Evolutionary conservation across 2,113 vertebrate species (phyloP).

Genomic region (Misgurnus mizolepis): DNA sequence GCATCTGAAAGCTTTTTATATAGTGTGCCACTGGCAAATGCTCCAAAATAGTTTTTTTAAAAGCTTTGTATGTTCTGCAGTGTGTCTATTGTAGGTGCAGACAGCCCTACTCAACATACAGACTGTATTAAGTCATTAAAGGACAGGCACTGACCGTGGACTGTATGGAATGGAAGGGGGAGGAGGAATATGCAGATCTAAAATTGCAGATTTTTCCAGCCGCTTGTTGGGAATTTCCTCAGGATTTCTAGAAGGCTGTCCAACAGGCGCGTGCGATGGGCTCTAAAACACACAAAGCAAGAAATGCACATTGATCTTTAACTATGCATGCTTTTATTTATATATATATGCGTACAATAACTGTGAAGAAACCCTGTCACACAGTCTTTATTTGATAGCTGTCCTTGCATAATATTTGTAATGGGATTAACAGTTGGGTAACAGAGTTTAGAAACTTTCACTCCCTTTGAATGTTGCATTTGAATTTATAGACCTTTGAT

Average conservation of each 20-base stretch:
- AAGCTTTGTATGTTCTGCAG: too few species aligned
- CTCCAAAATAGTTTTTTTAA: too few species aligned
- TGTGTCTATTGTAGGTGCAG: too few species aligned
- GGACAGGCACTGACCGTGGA: slow-evolving; percentile 76
- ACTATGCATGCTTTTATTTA: neutral
- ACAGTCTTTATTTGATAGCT: too few species aligned
- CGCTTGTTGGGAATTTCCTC: slow-evolving; percentile 76
- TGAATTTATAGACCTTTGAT: slow-evolving; percentile 5
- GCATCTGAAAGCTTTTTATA: too few species aligned
- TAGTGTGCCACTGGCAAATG: too few species aligned
- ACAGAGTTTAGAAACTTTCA: neutral
- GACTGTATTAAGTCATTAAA: neutral
- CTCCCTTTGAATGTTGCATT: neutral
- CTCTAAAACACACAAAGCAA: slow-evolving; percentile 67
- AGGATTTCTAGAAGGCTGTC: slow-evolving; percentile 71
- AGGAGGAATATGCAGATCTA: slow-evolving; percentile 89
- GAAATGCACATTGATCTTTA: neutral
- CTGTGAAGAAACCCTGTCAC: too few species aligned
- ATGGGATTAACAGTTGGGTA: neutral
- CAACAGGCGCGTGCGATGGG: slow-evolving; percentile 62
- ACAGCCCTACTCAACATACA: too few species aligned
- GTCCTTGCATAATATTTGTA: neutral
- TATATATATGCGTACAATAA: neutral
- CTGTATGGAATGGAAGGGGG: slow-evolving; percentile 85
- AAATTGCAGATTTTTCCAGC: slow-evolving; percentile 82